Percentiles rank a stretch among this genome's conserved stretches.
phyloP scores from a whole-genome alignment of 1,140 invertebrate species.

The Scaptomyza pallida region DNA sequence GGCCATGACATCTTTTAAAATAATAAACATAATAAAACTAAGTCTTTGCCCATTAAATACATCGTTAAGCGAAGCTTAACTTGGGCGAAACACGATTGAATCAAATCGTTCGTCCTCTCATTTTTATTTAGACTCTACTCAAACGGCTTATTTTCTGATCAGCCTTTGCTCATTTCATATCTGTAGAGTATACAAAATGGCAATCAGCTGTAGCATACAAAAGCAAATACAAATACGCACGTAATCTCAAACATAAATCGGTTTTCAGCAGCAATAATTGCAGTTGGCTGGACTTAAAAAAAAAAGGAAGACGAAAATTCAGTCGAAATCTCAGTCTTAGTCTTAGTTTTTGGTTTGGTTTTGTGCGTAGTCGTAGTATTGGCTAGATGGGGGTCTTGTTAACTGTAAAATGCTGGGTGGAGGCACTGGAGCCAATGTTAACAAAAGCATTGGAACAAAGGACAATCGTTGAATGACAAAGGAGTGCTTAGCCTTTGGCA shows the following conservation, averaged over 20 bases:
- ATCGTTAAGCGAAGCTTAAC: no score
- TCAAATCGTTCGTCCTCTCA: no score
- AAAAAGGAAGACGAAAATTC: not conserved
- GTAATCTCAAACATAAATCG: constrained; percentile 71
- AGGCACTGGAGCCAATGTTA: constrained; percentile 46
- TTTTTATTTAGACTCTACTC: no score
- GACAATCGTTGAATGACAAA: constrained; percentile 79
- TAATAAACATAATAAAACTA: no score
- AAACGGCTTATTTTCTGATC: not conserved
- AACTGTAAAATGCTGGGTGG: constrained; percentile 12
- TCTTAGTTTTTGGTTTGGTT: not conserved
- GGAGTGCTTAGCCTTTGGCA: constrained; percentile 77
- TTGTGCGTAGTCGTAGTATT: not conserved
- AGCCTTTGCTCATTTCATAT: not conserved
- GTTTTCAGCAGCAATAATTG: constrained; percentile 65
- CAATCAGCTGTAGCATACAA: constrained; percentile 9
- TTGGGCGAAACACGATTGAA: no score
- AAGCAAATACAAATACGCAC: constrained; percentile 52
- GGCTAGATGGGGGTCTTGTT: constrained; percentile 1
- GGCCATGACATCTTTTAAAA: no score
- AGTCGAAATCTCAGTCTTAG: not conserved
- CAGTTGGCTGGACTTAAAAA: not conserved
- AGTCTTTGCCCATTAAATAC: no score
- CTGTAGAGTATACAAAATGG: not conserved
- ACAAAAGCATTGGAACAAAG: constrained; percentile 72